Evolutionary conservation across 1,140 invertebrate species (phyloP), one percentile per base, ranked within the genome.

Genomic region (Bacillus rossius): DNA sequence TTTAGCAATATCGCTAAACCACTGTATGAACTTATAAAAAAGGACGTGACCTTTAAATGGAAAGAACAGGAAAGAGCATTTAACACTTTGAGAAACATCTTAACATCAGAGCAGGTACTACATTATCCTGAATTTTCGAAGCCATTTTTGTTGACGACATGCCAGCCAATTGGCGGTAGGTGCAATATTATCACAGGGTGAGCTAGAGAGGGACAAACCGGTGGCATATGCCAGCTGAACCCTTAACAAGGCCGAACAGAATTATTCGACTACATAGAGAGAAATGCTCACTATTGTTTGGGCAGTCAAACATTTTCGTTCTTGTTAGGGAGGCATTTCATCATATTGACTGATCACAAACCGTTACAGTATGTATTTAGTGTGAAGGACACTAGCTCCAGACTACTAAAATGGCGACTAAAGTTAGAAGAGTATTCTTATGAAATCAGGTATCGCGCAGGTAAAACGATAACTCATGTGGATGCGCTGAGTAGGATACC

Each of bases 91-190:
- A 62, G 61, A 54, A 22, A 53, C 0, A 29, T 29, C 25, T 56
- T 71, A 19, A 53, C 29, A 13, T 19, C 65, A 16, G 26, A 61
- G 8, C 71, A 71, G 5, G 62, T 78, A 26, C 61, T 78, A 14
- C 57, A 64, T 63, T 73, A 71, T 43, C 70, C 73, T 1, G 64
- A 73, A 55, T 73, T 71, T 45, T 42, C 57, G 0, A 58, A 71
- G 62, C 53, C 61, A 17, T 76, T 75, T 72, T 81, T 79, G 77
- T 81, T 81, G 29, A 81, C 75, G 61, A 82, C 82, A 81, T n/a
- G 77, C 61, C 75, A 73, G 57, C 74, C 79, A 47, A 74, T 72
- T 37, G 77, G 79, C 7, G 73, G 75, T 64, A 76, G 70, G 61
- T 78, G 64, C 64, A 0, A 66, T 74, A 1, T 48, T 76, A 22